Evolutionary conservation across 2,113 vertebrate species (phyloP).

Genomic region (Chionodraco myersi): DNA sequence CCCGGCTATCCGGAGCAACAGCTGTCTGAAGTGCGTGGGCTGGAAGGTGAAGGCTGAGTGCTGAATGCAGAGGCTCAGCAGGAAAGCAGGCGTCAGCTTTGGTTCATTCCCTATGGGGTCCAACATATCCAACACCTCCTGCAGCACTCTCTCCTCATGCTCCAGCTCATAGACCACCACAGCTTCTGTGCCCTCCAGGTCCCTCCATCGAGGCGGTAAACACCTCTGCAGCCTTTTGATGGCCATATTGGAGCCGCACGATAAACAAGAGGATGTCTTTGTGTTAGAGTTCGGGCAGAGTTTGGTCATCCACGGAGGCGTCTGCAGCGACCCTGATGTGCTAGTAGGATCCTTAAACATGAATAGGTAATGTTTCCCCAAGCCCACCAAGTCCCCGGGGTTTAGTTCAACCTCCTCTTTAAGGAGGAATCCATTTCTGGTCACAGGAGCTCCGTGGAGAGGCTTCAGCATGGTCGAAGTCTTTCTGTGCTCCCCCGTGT

Average conservation of each 20-base stretch:
- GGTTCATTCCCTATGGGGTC: slow-evolving; percentile 69
- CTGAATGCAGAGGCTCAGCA: slow-evolving; percentile 83
- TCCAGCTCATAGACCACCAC: slow-evolving; percentile 73
- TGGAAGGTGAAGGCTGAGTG: slow-evolving; percentile 75
- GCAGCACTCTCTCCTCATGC: slow-evolving; percentile 79
- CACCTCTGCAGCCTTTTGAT: slow-evolving; percentile 24
- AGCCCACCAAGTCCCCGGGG: slow-evolving; percentile 83
- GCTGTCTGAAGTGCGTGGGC: slow-evolving; percentile 72
- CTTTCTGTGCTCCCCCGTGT: slow-evolving; percentile 53
- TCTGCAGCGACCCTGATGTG: slow-evolving; percentile 37
- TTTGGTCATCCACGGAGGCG: slow-evolving; percentile 77
- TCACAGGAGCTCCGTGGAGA: slow-evolving; percentile 77
- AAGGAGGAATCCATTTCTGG: slow-evolving; percentile 79
- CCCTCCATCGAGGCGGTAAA: slow-evolving; percentile 68
- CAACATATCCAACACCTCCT: slow-evolving; percentile 69
- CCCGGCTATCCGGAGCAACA: slow-evolving; percentile 80
- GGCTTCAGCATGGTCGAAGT: slow-evolving; percentile 75
- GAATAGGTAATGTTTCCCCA: slow-evolving; percentile 85
- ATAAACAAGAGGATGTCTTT: slow-evolving; percentile 58
- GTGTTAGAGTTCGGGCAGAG: slow-evolving; percentile 56
- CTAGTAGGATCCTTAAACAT: slow-evolving; percentile 86
- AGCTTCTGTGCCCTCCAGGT: slow-evolving; percentile 67
- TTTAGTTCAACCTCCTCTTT: slow-evolving; percentile 77
- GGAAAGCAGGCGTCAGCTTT: slow-evolving; percentile 82
- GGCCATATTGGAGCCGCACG: slow-evolving; percentile 58